Evolutionary conservation across 2,113 vertebrate species (phyloP), one percentile per base, ranked within the genome.

Genomic region (Formicarius rufipectus): DNA sequence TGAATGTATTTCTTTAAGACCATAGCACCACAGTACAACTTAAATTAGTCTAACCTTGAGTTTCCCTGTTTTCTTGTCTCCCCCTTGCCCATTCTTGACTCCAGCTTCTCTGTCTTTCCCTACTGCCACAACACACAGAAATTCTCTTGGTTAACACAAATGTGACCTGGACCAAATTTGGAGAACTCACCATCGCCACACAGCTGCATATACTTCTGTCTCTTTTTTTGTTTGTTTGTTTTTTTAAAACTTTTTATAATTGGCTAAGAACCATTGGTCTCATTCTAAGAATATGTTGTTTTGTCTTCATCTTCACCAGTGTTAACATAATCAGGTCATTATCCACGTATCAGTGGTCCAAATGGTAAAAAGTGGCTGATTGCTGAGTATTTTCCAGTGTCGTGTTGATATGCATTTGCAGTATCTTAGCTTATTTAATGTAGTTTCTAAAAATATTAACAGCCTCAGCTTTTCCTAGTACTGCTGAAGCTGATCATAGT

Each of bases 321-420:
- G 39, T 56, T 76, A 40, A 24, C 0, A 1, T 40, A 42, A 53
- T 31, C 0, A 3, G 69, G 14, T 19, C 5, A 5, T 83, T 58
- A 35, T 21, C 37, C 10, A 4, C 5, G 0, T 73, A 9, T 56
- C 24, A 25, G 0, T 40, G 44, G 15, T 56, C 40, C 21, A 33
- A 21, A 50, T 58, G 44, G 19, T 42, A 35, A 40, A 0, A 7
- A 35, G 4, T 50, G 18, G 17, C 31, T 72, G 12, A 28, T 62
- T 84, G 12, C 47, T 17, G 28, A 28, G 15, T 68, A 3, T 82
- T 76, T 84, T 66, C n/a, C n/a, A 76, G 40, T 0, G 0, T 44
- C 7, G 1, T 6, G 20, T 22, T 80, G n/a, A 59, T 14, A 50
- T 71, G 18, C 6, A 13, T 56, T 79, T 91, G 42, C 45, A 69